Evolutionary conservation across 2,888 invertebrate species (phyloP).

Genomic region (Danaus chrysippus): DNA sequence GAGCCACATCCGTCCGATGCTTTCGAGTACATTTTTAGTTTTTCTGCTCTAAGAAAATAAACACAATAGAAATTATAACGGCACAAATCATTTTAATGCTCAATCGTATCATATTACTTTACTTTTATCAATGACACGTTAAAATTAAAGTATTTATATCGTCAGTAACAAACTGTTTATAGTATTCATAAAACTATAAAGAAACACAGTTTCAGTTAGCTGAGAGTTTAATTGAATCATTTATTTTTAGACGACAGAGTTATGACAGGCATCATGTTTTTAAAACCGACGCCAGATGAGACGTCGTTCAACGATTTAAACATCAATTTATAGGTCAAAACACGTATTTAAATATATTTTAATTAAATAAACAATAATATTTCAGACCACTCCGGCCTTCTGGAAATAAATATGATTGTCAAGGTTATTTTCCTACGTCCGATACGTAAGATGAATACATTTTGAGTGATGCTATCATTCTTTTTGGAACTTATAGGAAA

Average conservation of each 20-base stretch:
- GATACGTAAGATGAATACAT: slow-evolving; percentile 1
- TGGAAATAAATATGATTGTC: slow-evolving; percentile 63
- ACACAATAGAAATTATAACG: neutral
- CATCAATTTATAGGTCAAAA: slow-evolving; percentile 14
- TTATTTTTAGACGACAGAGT: slow-evolving; percentile 16
- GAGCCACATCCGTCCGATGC: slow-evolving; percentile 40
- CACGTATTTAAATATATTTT: slow-evolving; percentile 11
- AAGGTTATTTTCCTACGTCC: slow-evolving; percentile 41
- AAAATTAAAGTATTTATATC: too few species aligned
- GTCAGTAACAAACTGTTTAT: too few species aligned
- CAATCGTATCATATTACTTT: too few species aligned
- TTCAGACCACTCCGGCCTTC: slow-evolving; percentile 28
- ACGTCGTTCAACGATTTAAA: slow-evolving; percentile 5
- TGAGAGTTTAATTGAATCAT: slow-evolving; percentile 7
- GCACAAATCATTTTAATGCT: too few species aligned
- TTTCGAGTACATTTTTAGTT: too few species aligned
- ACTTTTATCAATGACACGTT: too few species aligned
- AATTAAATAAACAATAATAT: slow-evolving; percentile 17
- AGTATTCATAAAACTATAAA: neutral
- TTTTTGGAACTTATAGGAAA: neutral
- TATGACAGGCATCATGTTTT: slow-evolving; percentile 14
- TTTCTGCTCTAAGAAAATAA: neutral
- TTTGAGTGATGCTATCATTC: slow-evolving; percentile 4
- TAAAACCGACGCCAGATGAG: slow-evolving; percentile 14
- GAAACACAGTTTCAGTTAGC: slow-evolving; percentile 1